phyloP scores from a whole-genome alignment of 2,113 vertebrate genomes.

The Thamnaconus septentrionalis region DNA sequence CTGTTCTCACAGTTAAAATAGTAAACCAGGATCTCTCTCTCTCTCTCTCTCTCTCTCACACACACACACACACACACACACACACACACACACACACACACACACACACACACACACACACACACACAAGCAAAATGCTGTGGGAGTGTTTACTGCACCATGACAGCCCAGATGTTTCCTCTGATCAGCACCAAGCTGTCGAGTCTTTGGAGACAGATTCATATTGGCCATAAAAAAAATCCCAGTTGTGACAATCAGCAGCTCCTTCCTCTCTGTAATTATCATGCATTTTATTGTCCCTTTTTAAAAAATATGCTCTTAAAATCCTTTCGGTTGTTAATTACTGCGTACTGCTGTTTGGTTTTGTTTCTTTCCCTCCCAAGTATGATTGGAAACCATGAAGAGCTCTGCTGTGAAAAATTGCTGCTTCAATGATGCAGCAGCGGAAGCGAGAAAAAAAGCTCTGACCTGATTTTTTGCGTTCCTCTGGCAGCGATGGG shows the following conservation, averaged over 20 bases:
- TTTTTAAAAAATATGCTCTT: neutral
- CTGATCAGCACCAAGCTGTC: slow-evolving; percentile 11
- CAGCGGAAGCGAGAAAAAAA: neutral
- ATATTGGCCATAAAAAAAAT: neutral
- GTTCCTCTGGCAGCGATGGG: slow-evolving; percentile 12
- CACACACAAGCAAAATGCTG: slow-evolving; percentile 8
- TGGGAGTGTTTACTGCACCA: slow-evolving; percentile 37
- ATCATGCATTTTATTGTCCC: neutral
- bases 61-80: slow-evolving; percentile 8
- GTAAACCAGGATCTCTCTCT: slow-evolving; percentile 3
- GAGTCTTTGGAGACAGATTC: slow-evolving; percentile 1
- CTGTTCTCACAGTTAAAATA: slow-evolving; percentile 49
- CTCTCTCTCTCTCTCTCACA: neutral
- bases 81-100: slow-evolving; percentile 13
- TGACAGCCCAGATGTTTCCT: slow-evolving; percentile 50
- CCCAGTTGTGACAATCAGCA: neutral
- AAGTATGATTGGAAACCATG: neutral
- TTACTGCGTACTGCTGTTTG: neutral
- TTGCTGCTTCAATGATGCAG: slow-evolving; percentile 14
- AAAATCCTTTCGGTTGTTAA: neutral
- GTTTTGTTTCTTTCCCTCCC: neutral
- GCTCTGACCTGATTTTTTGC: slow-evolving; percentile 27
- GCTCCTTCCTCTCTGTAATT: no score
- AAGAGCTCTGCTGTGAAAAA: slow-evolving; percentile 6
- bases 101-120: slow-evolving; percentile 9